A percentile compares a stretch with the other conserved stretches of the same genome.
phyloP scores from a whole-genome alignment of 1,140 invertebrate genomes.

The Phymorhynchus buccinoides region DNA sequence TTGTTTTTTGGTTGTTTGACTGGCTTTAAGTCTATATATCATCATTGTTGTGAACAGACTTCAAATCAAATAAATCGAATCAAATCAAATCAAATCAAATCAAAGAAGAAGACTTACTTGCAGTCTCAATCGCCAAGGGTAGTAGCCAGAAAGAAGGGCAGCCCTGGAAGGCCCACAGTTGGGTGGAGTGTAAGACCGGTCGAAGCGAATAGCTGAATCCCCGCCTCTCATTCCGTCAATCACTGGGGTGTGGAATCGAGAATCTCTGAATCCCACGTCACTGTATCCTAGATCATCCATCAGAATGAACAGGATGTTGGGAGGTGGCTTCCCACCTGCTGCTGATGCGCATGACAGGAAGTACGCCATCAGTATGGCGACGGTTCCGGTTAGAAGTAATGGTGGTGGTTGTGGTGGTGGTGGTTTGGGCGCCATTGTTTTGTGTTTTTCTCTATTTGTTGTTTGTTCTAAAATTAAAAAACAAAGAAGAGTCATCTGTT shows the following conservation, averaged over 20 bases:
- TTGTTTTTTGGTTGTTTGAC: no score
- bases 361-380: neutral
- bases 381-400: neutral
- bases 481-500: no score
- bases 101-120: constrained; percentile 24
- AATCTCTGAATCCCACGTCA: constrained; percentile 40
- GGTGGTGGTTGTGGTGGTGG: neutral
- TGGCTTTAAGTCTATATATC: no score
- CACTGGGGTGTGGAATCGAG: constrained; percentile 1
- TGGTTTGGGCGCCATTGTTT: neutral
- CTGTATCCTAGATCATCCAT: constrained; percentile 53
- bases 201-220: neutral
- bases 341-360: constrained; percentile 21
- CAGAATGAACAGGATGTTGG: constrained; percentile 55
- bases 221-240: neutral
- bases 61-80: no score
- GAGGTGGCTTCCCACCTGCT: neutral
- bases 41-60: no score
- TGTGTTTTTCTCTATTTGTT: no score
- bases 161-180: constrained; percentile 29
- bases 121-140: constrained; percentile 15
- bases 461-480: no score
- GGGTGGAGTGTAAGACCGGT: constrained; percentile 10
- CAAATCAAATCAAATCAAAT: no score
- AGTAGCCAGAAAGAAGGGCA: constrained; percentile 8